Base-by-base conservation (phyloP, 2,888 invertebrate species). In the Orthosia incerta region DNA sequence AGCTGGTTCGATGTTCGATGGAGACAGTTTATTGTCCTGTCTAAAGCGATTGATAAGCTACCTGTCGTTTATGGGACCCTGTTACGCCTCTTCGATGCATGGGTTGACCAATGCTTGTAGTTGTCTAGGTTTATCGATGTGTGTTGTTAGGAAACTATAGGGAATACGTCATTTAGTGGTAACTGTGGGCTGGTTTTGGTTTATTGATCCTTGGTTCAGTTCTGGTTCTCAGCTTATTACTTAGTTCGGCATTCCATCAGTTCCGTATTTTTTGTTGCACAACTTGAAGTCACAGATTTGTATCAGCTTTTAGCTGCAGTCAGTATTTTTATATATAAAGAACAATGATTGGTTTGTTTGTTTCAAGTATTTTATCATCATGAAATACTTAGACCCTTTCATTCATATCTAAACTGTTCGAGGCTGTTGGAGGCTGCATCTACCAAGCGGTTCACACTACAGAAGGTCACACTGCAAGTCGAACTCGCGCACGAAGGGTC, bases 21-120 rank as follows among this genome's bases (percentile, higher is more conserved):
- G 64, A 55, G 74, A 79, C 84, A 68, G 80, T 83, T 79, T 83
- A 83, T 80, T 83, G 83, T 80, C 26, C 64, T 83, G 73, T 79
- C 63, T 13, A 15, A 23, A 23, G n/a, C 51, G 66, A 79, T 82
- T 69, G 78, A 82, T 79, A 62, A 50, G 79, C 48, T 57, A 45
- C 50, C 57, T 79, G 74, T 79, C 83, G 3, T 62, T 72, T 83
- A 63, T 72, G 59, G 53, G 50, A n/a, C 48, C 55, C 18, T 82
- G 72, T 71, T 67, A 79, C 62, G 82, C 82, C 77, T 81, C 76
- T 61, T 78, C 82, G n/a, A 82, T 78, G 79, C 57, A 62, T 60
- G 2, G 20, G 60, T 56, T 64, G 57, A 71, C 55, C 72, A 71
- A 66, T 62, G 72, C 63, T 18, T 62, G 23, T 53, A 15, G 13